Conservation (phyloP, 1,140 invertebrate species). For the Procambarus clarkii region DNA sequence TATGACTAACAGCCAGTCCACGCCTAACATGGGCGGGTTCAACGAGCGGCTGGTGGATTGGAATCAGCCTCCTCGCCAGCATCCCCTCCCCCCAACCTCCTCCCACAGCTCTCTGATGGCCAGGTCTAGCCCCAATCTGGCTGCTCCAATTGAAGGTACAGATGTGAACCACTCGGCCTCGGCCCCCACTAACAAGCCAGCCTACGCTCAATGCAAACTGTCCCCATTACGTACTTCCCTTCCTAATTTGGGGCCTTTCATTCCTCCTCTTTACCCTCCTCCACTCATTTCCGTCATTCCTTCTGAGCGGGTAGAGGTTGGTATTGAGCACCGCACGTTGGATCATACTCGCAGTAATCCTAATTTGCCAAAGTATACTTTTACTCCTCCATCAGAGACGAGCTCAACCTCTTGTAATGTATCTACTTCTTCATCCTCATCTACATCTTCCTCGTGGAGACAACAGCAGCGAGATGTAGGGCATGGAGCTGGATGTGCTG, state of each 20-base stretch:
- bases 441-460: constrained; percentile 50
- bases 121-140: constrained; percentile 69
- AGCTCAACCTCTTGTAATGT: constrained; percentile 56
- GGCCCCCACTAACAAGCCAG: constrained; percentile 70
- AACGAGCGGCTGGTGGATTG: constrained; percentile 72
- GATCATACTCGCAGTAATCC: constrained; percentile 67
- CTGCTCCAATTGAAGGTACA: constrained; percentile 63
- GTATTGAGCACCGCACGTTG: constrained; percentile 63
- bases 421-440: constrained; percentile 60
- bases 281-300: constrained; percentile 63
- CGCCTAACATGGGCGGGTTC: constrained; percentile 69
- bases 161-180: constrained; percentile 60
- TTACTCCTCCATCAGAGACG: constrained; percentile 61
- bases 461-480: constrained; percentile 42
- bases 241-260: constrained; percentile 51
- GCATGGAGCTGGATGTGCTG: constrained; percentile 63
- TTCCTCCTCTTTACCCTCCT: constrained; percentile 55
- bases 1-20: constrained; percentile 64
- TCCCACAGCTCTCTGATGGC: constrained; percentile 60
- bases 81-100: constrained; percentile 51
- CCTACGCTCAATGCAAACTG: constrained; percentile 66
- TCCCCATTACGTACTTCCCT: constrained; percentile 65
- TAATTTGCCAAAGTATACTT: constrained; percentile 70
- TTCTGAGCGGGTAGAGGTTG: constrained; percentile 58
- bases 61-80: constrained; percentile 71